Evolutionary conservation across 2,797 vertebrate species (phyloP).

Genomic region (Chelon auratus): DNA sequence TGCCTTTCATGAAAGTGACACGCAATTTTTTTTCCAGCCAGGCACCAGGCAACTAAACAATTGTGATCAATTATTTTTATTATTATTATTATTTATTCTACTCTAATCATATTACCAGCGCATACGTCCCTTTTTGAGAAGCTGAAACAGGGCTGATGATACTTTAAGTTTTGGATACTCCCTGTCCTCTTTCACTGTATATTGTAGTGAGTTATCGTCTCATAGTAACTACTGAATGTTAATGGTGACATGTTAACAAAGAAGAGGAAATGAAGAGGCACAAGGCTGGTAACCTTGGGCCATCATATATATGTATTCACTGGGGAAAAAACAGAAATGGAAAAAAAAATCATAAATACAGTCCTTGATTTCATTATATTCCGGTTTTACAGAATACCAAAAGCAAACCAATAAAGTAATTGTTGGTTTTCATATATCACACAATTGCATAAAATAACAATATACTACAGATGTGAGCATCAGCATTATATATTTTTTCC

Average conservation of each 20-base stretch:
- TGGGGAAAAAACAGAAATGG: conserved; percentile 20
- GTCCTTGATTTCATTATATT: conserved; percentile 48
- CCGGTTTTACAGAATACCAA: conserved; percentile 46
- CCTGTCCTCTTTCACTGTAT: conserved; percentile 69
- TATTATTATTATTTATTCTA: conserved; percentile 78
- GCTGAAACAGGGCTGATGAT: conserved; percentile 55
- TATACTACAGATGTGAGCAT: conserved; percentile 52
- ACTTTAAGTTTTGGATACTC: conserved; percentile 56
- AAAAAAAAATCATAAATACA: conserved; percentile 19
- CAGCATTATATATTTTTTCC: conserved; percentile 51
- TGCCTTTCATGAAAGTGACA: conserved; percentile 75
- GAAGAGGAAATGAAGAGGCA: conserved; percentile 57
- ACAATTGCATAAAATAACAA: conserved; percentile 37
- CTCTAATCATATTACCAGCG: conserved; percentile 65
- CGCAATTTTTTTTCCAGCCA: conserved; percentile 61
- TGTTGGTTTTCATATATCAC: conserved; percentile 32
- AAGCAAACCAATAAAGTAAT: conserved; percentile 31
- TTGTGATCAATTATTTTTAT: conserved; percentile 58
- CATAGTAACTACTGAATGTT: conserved; percentile 82
- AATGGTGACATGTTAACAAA: conserved; percentile 61
- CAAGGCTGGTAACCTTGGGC: conserved; percentile 63
- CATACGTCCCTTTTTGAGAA: conserved; percentile 57
- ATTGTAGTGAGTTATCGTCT: conserved; percentile 71
- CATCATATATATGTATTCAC: conserved; percentile 61
- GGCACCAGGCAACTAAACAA: conserved; percentile 59